These are phyloP conservation scores for Pollimyrus isidori DNA, from an alignment of 2,113 vertebrate genomes.

Conservation along the genomic window DNA sequence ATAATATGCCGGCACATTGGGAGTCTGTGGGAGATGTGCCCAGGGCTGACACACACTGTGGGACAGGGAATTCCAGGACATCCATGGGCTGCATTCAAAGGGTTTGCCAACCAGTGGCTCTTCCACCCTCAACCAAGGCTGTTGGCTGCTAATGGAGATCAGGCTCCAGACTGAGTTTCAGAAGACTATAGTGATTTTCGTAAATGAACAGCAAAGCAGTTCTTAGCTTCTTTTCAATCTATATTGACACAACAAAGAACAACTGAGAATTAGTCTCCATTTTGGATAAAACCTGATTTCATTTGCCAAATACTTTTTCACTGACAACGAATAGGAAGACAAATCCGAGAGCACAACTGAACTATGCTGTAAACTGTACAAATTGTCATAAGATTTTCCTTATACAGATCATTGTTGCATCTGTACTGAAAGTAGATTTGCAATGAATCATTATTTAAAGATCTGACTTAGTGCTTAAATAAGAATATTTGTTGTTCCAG, in stretches of 20 bases:
- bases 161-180: not conserved
- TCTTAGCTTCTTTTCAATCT: not conserved
- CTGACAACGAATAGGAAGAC: not conserved
- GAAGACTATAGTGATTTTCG: not conserved
- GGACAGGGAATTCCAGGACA: conserved; percentile 19
- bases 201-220: not conserved
- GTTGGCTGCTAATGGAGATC: not conserved
- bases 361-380: not conserved
- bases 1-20: not conserved
- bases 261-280: not conserved
- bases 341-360: not conserved
- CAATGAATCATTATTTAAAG: not conserved
- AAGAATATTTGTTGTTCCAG: not conserved
- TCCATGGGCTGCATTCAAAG: conserved; percentile 12
- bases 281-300: not conserved
- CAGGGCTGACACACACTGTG: conserved; percentile 16
- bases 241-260: not conserved
- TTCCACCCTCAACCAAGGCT: conserved; percentile 15
- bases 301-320: not conserved
- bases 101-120: conserved; percentile 14
- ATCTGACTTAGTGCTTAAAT: not conserved
- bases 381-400: not conserved
- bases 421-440: not conserved
- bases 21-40: conserved; percentile 2
- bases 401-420: not conserved